Evolutionary conservation across 2,888 invertebrate genomes (phyloP).

Genomic region (Orthosia gothica): DNA sequence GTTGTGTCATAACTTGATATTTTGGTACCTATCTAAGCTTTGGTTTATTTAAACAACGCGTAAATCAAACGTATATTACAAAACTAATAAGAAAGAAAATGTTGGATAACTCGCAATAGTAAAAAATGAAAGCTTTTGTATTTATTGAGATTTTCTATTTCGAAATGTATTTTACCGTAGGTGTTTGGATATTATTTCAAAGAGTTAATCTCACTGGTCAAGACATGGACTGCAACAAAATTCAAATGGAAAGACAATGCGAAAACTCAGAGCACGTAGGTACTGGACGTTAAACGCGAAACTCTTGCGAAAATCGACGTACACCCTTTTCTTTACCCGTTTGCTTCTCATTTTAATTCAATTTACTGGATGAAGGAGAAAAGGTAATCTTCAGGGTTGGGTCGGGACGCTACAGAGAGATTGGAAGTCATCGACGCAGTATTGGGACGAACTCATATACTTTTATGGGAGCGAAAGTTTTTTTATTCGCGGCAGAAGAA

Average conservation of each 20-base stretch:
- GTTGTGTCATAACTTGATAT: too few species aligned
- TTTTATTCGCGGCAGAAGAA: constrained; percentile 87
- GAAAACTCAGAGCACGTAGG: constrained; percentile 72
- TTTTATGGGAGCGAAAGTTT: constrained; percentile 89
- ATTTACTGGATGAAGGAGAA: constrained; percentile 90
- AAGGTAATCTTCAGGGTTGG: constrained; percentile 90
- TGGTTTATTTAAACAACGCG: background rate
- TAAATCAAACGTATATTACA: background rate
- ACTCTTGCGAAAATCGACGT: constrained; percentile 85
- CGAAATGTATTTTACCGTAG: background rate
- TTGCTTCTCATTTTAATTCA: constrained; percentile 91
- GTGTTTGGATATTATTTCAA: background rate
- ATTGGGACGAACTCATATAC: constrained; percentile 91
- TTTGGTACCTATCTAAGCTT: background rate
- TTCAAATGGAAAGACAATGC: constrained; percentile 68
- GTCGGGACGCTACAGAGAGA: constrained; percentile 89
- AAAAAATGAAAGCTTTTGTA: background rate
- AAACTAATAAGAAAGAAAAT: background rate
- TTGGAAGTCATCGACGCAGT: constrained; percentile 90
- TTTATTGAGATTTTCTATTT: background rate
- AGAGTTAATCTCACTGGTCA: background rate
- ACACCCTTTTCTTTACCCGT: constrained; percentile 88
- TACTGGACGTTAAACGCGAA: constrained; percentile 80
- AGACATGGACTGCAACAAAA: constrained; percentile 1
- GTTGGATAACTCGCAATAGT: background rate